phyloP scores from a whole-genome alignment of 2,797 vertebrate genomes.

The Sebastes baramenuke region DNA sequence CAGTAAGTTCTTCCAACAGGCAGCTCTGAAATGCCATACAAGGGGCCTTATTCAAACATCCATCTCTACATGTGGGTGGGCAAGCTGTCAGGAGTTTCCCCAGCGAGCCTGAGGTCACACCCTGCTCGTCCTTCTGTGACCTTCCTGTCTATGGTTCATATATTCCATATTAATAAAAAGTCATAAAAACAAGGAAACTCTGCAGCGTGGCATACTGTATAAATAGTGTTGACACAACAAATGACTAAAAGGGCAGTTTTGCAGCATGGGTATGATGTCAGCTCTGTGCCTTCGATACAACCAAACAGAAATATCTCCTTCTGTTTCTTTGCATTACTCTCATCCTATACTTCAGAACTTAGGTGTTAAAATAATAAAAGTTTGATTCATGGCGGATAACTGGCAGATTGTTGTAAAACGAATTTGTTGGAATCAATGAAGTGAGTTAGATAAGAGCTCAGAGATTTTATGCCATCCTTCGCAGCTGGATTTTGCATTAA shows the following conservation, averaged over 20 bases:
- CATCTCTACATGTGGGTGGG: constrained; percentile 40
- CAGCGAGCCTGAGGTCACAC: constrained; percentile 43
- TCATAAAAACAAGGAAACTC: constrained; percentile 30
- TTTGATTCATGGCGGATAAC: not conserved
- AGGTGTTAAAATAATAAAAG: constrained; percentile 8
- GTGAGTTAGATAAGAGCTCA: constrained; percentile 1
- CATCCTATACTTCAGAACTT: not conserved
- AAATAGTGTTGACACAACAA: constrained; percentile 41
- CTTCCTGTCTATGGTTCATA: constrained; percentile 49
- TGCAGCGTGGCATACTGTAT: not conserved
- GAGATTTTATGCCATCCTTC: not conserved
- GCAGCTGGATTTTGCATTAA: constrained; percentile 17
- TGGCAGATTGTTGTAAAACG: constrained; percentile 1
- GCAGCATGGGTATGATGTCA: constrained; percentile 17
- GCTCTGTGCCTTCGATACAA: not conserved
- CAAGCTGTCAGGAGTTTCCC: constrained; percentile 46
- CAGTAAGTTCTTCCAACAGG: constrained; percentile 57
- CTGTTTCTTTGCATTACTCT: not conserved
- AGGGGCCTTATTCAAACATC: constrained; percentile 61
- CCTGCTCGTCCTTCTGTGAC: constrained; percentile 46
- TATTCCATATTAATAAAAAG: constrained; percentile 47
- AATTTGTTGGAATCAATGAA: not conserved
- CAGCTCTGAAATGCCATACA: constrained; percentile 54
- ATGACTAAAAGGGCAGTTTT: not conserved
- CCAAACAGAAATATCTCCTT: not conserved